Base-by-base conservation (phyloP, 2,113 vertebrate genomes). In the Psilopsiagon aymara region DNA sequence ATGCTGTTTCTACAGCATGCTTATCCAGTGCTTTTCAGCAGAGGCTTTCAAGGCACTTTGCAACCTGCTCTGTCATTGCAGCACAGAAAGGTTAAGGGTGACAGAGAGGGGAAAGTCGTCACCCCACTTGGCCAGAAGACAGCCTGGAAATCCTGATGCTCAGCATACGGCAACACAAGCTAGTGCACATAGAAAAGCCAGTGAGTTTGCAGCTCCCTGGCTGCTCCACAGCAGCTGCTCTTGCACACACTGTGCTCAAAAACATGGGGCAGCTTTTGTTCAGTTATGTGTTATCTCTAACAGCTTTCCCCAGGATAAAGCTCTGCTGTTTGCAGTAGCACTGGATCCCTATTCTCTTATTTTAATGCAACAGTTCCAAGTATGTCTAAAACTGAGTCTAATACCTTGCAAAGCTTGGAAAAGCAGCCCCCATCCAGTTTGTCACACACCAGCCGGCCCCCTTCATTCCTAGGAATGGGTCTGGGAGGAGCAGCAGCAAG, bases 181-280 rank as follows among this genome's bases (percentile, higher is more conserved):
- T 31, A 31, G 17, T 0, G 3, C 2, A 0, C 4, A 15, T 57
- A 53, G 5, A 10, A 70, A 55, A 52, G 11, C 7, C n/a, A 3
- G 20, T 0, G 9, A 3, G 0, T 20, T 52, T 17, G 6, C 37
- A 67, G 37, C 53, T 83, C 5, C 0, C 41, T 21, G 52, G n/a
- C 47, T 28, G 0, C 7, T 15, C 70, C 39, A 2, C 57, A 62
- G 57, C 82, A 71, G 71, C 87, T 20, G 27, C 64, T 77, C 16
- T 1, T 24, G 25, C 3, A 24, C 13, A 37, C 6, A 0, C 68
- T 7, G 24, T 8, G 60, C 59, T 83, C 87, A 60, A 41, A 51
- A 43, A 37, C 1, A 12, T 1, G 7, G 52, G 25, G 51, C 5
- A 2, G 31, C 69, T 85, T 51, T 59, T 28, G 3, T 46, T 47